Conservation (phyloP, 1,140 invertebrate species). For the Daktulosphaira vitifoliae region DNA sequence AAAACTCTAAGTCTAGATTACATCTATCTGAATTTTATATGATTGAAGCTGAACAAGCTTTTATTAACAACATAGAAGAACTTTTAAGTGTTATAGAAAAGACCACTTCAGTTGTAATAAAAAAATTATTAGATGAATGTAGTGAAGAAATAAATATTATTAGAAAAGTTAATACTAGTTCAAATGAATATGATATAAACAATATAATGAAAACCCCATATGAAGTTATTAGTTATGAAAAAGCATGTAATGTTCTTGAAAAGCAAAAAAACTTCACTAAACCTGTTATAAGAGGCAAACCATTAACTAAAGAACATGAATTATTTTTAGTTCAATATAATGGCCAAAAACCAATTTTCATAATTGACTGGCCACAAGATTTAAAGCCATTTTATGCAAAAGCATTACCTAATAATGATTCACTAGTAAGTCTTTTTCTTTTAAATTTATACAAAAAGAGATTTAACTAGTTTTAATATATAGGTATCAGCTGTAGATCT, state of each 20-base stretch:
- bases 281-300: conserved; percentile 47
- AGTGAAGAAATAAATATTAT: conserved; percentile 52
- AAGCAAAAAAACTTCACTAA: conserved; percentile 47
- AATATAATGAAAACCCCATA: conserved; percentile 53
- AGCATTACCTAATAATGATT: conserved; percentile 50
- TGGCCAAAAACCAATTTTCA: conserved; percentile 69
- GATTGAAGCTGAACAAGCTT: conserved; percentile 91
- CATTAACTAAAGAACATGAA: conserved; percentile 83
- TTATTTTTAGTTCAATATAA: conserved; percentile 68
- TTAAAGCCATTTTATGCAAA: conserved; percentile 95
- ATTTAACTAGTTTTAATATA: neutral
- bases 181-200: conserved; percentile 36
- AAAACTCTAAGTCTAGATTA: conserved; percentile 75
- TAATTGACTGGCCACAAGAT: conserved; percentile 76
- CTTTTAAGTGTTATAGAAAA: conserved; percentile 61
- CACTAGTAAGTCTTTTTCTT: conserved; percentile 48
- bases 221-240: conserved; percentile 62
- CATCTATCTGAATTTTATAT: conserved; percentile 97
- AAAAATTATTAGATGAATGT: conserved; percentile 52
- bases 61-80: conserved; percentile 58
- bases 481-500: conserved; percentile 81
- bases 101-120: conserved; percentile 60
- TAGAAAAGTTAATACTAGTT: conserved; percentile 44
- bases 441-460: too few species aligned
- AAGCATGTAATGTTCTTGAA: conserved; percentile 61